Evolutionary conservation across 2,113 vertebrate species (phyloP), one percentile per base, ranked within the genome.

Genomic region (Cryptomyrus ogoouensis): DNA sequence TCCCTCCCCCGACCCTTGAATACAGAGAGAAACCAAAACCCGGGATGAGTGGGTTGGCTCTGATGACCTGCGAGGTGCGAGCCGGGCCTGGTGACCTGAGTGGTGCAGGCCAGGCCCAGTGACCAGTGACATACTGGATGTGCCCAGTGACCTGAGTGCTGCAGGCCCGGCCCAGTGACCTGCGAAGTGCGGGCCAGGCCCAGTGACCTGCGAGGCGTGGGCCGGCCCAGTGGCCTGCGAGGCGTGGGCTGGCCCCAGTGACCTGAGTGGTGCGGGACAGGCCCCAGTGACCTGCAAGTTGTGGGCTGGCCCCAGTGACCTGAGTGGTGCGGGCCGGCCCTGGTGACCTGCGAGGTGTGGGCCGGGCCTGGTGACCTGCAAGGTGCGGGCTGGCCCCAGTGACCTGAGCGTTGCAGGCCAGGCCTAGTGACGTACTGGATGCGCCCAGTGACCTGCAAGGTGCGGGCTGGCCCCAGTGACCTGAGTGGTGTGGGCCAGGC

Each of bases 21-120:
- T 87, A 58, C n/a, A 49, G 19, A 49, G 49, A 52, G 49, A 87
- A 87, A 87, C 86, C 50, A 56, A 87, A 53, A 13, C 86, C 86
- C 17, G 17, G 31, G 10, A 53, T 87, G 86, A 50, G 21, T 27
- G 3, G 86, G 49, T 4, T 19, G 50, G n/a, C 10, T 87, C 49
- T 27, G 52, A 31, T 56, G 50, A 58, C 12, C 50, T 6, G 86
- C 27, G 31, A 13, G 27, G 27, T 39, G 31, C 1, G 31, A 3
- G 31, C 3, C 12, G 1, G 12, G 1, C 52, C 47, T 2, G 21
- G 47, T 53, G 49, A 87, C 24, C n/a, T 10, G 49, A 12, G 66
- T 3, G 10, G 27, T 4, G 4, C 1, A 1, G 13, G 31, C 10
- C 27, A 3, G 31, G 27, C 3, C 13, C 56, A 24, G 47, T 53